Evolutionary conservation across 23 tunicate genomes (phyloP), one percentile per base, ranked within the genome.

Genomic region (Trididemnum clinides): DNA sequence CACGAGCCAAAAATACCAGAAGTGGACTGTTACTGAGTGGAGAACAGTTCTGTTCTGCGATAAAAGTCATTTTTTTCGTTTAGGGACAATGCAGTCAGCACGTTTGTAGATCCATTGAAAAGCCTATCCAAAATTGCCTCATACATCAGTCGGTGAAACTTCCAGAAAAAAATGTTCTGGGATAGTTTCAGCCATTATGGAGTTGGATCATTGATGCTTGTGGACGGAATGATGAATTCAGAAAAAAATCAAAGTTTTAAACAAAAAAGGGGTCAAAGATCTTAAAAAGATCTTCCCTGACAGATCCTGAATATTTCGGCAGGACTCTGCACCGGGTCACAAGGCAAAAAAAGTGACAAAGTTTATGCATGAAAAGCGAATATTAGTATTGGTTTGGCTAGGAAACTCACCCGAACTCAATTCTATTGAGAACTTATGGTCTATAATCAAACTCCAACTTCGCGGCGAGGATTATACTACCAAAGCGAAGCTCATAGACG

Each of bases 121-220:
- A 63, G n/a, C 71, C 26, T 7, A 21, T 63, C 26, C 12, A 22
- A 10, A 7, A 21, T 15, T 21, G 28, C 28, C 71, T 10, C n/a
- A n/a, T 63, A 5, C 7, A 63, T 63, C 28, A 63, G n/a, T 21
- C 28, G 12, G 71, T 63, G 28, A 63, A 63, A 63, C 23, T 10
- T 63, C 71, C 19, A 21, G 7, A 63, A 63, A 63, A n/a, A 63
- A 22, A 63, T 63, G 71, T 63, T 63, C 19, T 63, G 71, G 19
- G 71, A 22, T 25, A 63, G 71, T 63, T 63, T 63, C n/a, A 63
- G 7, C n/a, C n/a, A n/a, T 63, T 63, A 21, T 63, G 71, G 71
- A 15, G 71, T 63, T n/a, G n/a, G n/a, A n/a, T n/a, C n/a, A n/a
- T n/a, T n/a, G n/a, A n/a, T n/a, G n/a, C n/a, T n/a, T n/a, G n/a